A percentile compares a stretch with the other conserved stretches of the same genome.
Conservation (phyloP, 1,140 invertebrate genomes). For the Nephila pilipes region DNA sequence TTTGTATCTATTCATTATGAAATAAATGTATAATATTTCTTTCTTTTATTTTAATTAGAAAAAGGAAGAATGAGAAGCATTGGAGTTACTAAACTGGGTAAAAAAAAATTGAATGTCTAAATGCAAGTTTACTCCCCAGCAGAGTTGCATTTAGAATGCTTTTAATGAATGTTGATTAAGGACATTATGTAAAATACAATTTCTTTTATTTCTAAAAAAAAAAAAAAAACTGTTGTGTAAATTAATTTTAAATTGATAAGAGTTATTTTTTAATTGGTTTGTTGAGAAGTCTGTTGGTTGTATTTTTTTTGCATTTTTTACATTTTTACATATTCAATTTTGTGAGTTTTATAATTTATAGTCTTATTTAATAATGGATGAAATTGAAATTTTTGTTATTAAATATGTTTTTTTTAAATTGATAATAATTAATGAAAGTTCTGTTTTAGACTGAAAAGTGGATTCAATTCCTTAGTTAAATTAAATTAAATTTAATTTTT, state of each 20-base stretch:
- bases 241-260: neutral
- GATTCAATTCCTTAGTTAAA: too few species aligned
- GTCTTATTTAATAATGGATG: too few species aligned
- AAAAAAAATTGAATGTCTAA: neutral
- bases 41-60: neutral
- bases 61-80: slow-evolving; percentile 23
- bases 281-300: neutral
- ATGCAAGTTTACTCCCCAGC: neutral
- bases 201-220: neutral
- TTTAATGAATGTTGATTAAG: neutral
- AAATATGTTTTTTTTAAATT: too few species aligned
- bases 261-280: neutral
- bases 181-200: neutral
- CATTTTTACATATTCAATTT: neutral
- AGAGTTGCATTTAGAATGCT: neutral
- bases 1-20: neutral
- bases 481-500: too few species aligned
- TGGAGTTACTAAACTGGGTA: neutral
- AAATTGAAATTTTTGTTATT: too few species aligned
- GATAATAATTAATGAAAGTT: neutral
- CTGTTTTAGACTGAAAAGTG: neutral
- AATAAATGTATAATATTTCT: neutral
- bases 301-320: neutral
- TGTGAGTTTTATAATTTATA: neutral
- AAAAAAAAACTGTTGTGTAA: neutral